Evolutionary conservation across 2,888 invertebrate species (phyloP), one percentile per base, ranked within the genome.

Genomic region (Gasteruption jaculator): DNA sequence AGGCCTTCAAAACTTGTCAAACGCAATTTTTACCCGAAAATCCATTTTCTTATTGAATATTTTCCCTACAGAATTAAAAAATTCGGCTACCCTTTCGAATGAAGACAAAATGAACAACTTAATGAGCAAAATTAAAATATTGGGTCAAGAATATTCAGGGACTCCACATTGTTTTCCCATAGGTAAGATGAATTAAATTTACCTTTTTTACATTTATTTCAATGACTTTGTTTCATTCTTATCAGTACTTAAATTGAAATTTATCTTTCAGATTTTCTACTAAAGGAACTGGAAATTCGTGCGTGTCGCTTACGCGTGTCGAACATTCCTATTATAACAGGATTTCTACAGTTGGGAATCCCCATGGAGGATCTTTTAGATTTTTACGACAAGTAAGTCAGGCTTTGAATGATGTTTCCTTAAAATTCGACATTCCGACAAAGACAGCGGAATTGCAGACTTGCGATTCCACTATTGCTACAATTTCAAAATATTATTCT

Each of bases 121-220:
- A 20, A 79, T 88, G 57, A 80, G 79, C 49, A 91, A 91, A 74
- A 76, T 94, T 26, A 83, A 85, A 56, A 73, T 80, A 1, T 74
- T 93, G 26, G 86, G 86, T 3, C 80, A 83, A 46, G 82, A 86
- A 54, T 93, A 91, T 61, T 80, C 84, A 14, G 80, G 83, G 48
- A 86, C 90, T 0, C 86, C 87, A 11, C 84, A 86, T 56, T 94
- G 91, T 66, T 92, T 95, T 63, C 94, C 94, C 2, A 73, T 91
- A 29, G 82, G 85, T 90, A 71, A 77, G 25, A 26, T 10, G 4
- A 45, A 32, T 27, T 34, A 6, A 21, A 38, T 38, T 41, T 43
- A 43, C 24, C 36, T 26, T 36, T 31, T 30, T 21, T 42, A n/a
- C 6, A 20, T 24, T 38, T 31, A 32, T 43, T 38, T 16, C 10